Base-by-base conservation (phyloP, 2,888 invertebrate genomes). In the Pegoplata infirma region DNA sequence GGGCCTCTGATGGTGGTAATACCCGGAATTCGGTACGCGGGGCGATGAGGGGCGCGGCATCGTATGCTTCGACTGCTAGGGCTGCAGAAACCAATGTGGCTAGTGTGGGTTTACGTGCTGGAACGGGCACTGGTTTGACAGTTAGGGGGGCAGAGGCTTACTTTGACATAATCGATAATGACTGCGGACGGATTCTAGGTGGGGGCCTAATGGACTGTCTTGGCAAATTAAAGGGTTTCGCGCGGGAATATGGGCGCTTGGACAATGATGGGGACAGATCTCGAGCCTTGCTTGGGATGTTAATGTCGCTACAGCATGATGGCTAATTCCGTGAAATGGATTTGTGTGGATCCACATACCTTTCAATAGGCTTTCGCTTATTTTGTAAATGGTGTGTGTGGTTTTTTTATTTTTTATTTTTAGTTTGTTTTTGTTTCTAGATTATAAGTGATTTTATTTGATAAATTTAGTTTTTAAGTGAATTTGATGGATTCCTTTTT, bases 311-410 rank as follows among this genome's bases (percentile, higher is more conserved):
- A 7, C 36, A 21, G 5, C 10, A 17, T 5, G 7, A 71, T 71
- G 61, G 17, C 8, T 69, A 51, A 53, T 12, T 71, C 63, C 14
- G 51, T 64, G 10, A 49, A 49, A 19, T 19, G 21, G 21, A 49
- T 19, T 49, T 21, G 19, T 17, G 21, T 21, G 21, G 19, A 21
- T 49, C 5, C 10, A 19, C 19, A 49, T 21, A n/a, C n/a, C 5
- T 19, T 49, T 8, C 49, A 49, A 12, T 6, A n/a, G n/a, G n/a
- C 19, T 3, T 19, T 21, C 2, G 49, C 19, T 7, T 49, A 19
- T 21, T 21, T 49, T 17, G 49, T 10, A 7, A 49, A 19, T 7
- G 6, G 51, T 51, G 7, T 51, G n/a, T n/a, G n/a, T n/a, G n/a
- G n/a, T n/a, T n/a, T n/a, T n/a, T n/a, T n/a, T n/a, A n/a, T n/a